phyloP scores from a whole-genome alignment of 1,140 invertebrate species.

The Neodiprion pinetum region DNA sequence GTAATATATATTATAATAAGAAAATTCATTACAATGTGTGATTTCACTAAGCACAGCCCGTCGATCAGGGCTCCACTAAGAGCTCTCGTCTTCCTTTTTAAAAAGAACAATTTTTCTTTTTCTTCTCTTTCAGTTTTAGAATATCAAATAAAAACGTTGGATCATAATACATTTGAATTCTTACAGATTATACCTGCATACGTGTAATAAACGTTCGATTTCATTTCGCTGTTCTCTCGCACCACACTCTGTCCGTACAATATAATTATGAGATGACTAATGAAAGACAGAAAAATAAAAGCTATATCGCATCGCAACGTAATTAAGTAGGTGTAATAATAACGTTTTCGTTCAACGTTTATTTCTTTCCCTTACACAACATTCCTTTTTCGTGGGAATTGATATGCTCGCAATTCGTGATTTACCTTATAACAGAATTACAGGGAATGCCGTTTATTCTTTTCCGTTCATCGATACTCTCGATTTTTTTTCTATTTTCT shows the following conservation, averaged over 20 bases:
- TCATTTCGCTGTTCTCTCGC: too few relatives aligned
- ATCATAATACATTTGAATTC: too few relatives aligned
- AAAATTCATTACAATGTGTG: slow-evolving; percentile 50
- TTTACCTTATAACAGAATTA: too few relatives aligned
- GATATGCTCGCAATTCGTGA: too few relatives aligned
- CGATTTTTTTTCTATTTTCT: background rate
- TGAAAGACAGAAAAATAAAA: too few relatives aligned
- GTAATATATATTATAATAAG: slow-evolving; percentile 36
- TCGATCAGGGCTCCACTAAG: slow-evolving; percentile 41
- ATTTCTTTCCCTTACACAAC: background rate
- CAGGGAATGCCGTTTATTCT: background rate
- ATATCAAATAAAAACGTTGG: background rate
- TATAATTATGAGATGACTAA: too few relatives aligned
- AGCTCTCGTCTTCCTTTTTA: slow-evolving; percentile 31
- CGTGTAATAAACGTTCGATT: too few relatives aligned
- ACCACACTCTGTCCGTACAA: too few relatives aligned
- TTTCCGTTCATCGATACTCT: slow-evolving; percentile 22
- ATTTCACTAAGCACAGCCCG: slow-evolving; percentile 50
- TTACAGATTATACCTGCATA: too few relatives aligned
- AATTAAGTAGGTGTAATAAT: too few relatives aligned
- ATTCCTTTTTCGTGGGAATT: too few relatives aligned
- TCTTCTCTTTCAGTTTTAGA: background rate
- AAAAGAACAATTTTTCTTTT: background rate
- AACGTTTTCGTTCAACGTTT: slow-evolving; percentile 11
- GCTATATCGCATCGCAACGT: too few relatives aligned